These are phyloP conservation scores for Antennarius striatus DNA, from an alignment of 2,113 vertebrate genomes.

Conservation along the genomic window DNA sequence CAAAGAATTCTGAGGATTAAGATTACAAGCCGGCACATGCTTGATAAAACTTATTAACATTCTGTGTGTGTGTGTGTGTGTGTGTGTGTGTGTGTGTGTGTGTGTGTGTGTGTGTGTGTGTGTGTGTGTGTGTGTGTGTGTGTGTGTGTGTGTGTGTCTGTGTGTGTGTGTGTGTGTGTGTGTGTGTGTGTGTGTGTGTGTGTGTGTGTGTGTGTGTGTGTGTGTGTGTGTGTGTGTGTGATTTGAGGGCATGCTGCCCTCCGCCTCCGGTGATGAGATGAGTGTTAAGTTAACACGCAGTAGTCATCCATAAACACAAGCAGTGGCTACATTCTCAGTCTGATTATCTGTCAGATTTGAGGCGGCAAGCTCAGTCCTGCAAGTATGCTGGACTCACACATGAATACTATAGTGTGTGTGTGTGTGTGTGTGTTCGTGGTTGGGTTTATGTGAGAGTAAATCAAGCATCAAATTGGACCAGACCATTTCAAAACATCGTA, in stretches of 20 bases:
- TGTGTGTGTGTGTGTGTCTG: neutral
- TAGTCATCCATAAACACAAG: slow-evolving; percentile 66
- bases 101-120: neutral
- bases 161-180: neutral
- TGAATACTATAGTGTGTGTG: neutral
- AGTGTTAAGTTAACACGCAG: slow-evolving; percentile 72
- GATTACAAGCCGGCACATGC: slow-evolving; percentile 73
- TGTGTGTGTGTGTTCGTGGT: neutral
- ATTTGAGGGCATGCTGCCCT: slow-evolving; percentile 29
- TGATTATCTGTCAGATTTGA: slow-evolving; percentile 71
- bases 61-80: slow-evolving; percentile 59
- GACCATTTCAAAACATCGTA: slow-evolving; percentile 42
- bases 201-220: neutral
- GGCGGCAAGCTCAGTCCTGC: slow-evolving; percentile 36
- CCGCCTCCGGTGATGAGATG: slow-evolving; percentile 35
- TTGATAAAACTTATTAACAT: slow-evolving; percentile 53
- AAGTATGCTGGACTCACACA: slow-evolving; percentile 41
- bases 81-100: slow-evolving; percentile 28
- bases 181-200: slow-evolving; percentile 13
- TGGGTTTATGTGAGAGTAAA: slow-evolving; percentile 5
- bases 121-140: neutral
- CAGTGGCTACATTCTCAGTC: slow-evolving; percentile 66
- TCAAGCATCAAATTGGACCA: slow-evolving; percentile 35
- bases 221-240: slow-evolving; percentile 17
- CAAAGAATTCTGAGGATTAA: slow-evolving; percentile 68